Evolutionary conservation across 2,113 vertebrate species (phyloP).

Genomic region (Grallaria varia): DNA sequence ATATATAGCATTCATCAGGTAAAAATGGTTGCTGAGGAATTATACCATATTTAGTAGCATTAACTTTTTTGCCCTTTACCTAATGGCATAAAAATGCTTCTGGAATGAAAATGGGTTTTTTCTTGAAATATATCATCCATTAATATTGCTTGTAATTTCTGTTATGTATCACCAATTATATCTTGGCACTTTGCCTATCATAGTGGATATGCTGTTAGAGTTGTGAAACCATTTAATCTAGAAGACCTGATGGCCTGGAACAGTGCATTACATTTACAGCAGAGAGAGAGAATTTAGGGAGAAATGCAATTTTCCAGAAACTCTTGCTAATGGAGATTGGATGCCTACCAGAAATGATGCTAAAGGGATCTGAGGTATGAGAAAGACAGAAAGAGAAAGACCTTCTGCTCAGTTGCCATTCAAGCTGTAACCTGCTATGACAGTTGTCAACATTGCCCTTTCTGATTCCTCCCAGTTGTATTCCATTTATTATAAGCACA

Average conservation of each 20-base stretch:
- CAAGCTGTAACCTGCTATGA: conserved; percentile 64
- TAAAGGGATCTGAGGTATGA: conserved; percentile 67
- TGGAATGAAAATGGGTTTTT: background rate
- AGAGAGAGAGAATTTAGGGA: conserved; percentile 31
- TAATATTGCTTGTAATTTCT: conserved; percentile 36
- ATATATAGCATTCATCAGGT: conserved; percentile 36
- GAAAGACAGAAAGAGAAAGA: conserved; percentile 49
- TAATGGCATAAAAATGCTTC: conserved; percentile 41
- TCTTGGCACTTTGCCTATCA: conserved; percentile 30
- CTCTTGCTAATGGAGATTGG: conserved; percentile 57
- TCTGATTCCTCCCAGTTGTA: conserved; percentile 75
- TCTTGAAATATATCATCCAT: conserved; percentile 37
- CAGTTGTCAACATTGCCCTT: conserved; percentile 72
- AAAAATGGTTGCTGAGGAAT: conserved; percentile 32
- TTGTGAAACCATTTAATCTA: conserved; percentile 22
- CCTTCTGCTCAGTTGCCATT: conserved; percentile 68
- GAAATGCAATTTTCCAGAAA: conserved; percentile 61
- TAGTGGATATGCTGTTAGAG: background rate
- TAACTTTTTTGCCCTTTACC: conserved; percentile 53
- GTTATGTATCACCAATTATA: conserved; percentile 38
- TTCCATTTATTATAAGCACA: conserved; percentile 71
- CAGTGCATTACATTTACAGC: conserved; percentile 32
- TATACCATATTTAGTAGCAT: conserved; percentile 49
- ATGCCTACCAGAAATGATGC: conserved; percentile 62
- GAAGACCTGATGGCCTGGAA: conserved; percentile 26